A percentile compares a stretch with the other conserved stretches of the same genome.
Conservation (phyloP, 2,113 vertebrate genomes). For the Psittacara wagleri region DNA sequence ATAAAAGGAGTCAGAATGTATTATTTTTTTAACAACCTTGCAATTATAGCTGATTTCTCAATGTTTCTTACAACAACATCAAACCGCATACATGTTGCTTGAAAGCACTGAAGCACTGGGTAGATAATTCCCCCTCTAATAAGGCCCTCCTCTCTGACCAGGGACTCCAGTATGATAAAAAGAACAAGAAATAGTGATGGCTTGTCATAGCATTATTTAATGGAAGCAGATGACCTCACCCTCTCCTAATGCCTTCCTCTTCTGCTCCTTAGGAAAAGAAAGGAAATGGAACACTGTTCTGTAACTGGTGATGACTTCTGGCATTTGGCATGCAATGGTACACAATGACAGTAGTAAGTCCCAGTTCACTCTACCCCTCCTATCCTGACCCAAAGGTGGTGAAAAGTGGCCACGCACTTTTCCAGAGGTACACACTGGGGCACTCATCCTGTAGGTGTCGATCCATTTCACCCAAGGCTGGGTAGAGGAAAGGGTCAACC, state of each 20-base stretch:
- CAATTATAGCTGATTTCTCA: neutral
- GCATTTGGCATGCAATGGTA: neutral
- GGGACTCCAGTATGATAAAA: neutral
- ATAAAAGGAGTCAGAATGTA: neutral
- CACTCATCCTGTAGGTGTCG: accelerated
- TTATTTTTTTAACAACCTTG: neutral
- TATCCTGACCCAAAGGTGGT: neutral
- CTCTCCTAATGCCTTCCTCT: neutral
- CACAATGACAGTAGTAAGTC: neutral
- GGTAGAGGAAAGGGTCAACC: neutral
- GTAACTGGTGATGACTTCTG: neutral
- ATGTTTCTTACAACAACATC: neutral
- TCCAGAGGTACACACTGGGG: neutral
- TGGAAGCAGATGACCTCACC: neutral
- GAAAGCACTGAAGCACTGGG: neutral
- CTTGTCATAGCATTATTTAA: neutral
- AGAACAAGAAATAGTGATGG: neutral
- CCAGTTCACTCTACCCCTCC: neutral
- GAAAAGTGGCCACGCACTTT: neutral
- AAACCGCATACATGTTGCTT: neutral
- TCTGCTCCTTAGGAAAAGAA: neutral
- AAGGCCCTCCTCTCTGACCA: neutral
- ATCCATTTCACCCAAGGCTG: neutral
- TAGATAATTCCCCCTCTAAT: neutral
- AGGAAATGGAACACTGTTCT: neutral